These are phyloP conservation scores for Pseudolaguvia tuberculata DNA, from an alignment of 2,113 vertebrate genomes.

Conservation along the genomic window DNA sequence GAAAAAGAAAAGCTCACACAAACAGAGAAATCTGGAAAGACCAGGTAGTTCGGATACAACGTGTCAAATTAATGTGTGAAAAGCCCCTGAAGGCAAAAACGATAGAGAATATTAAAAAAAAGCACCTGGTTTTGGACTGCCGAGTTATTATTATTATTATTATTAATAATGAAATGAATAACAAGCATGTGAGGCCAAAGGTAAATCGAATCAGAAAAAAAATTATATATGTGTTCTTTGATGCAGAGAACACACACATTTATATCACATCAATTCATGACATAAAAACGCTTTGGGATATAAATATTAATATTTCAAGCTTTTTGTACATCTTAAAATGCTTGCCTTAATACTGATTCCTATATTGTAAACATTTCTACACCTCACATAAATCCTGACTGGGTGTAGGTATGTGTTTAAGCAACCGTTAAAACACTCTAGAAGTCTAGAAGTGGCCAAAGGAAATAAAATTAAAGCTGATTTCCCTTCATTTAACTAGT, in stretches of 20 bases:
- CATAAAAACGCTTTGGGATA: neutral
- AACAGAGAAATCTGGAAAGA: neutral
- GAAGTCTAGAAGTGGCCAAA: neutral
- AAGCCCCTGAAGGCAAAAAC: constrained; percentile 32
- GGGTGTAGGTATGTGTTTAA: neutral
- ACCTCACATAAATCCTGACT: neutral
- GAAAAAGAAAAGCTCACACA: neutral
- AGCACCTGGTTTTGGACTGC: constrained; percentile 35
- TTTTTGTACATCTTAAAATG: neutral
- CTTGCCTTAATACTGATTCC: neutral
- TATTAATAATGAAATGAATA: constrained; percentile 29
- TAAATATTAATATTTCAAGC: neutral
- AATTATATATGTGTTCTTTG: neutral
- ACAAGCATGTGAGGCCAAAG: constrained; percentile 18
- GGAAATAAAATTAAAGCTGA: neutral
- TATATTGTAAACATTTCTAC: neutral
- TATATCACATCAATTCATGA: neutral
- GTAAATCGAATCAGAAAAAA: neutral
- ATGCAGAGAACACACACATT: neutral
- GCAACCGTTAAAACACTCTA: neutral
- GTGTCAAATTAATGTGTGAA: constrained; percentile 42
- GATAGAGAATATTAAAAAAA: constrained; percentile 39
- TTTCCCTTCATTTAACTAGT: neutral
- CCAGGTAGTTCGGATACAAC: neutral
- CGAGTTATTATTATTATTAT: constrained; percentile 38